Conservation (phyloP, 2,797 vertebrate species). For the Podargus strigoides region DNA sequence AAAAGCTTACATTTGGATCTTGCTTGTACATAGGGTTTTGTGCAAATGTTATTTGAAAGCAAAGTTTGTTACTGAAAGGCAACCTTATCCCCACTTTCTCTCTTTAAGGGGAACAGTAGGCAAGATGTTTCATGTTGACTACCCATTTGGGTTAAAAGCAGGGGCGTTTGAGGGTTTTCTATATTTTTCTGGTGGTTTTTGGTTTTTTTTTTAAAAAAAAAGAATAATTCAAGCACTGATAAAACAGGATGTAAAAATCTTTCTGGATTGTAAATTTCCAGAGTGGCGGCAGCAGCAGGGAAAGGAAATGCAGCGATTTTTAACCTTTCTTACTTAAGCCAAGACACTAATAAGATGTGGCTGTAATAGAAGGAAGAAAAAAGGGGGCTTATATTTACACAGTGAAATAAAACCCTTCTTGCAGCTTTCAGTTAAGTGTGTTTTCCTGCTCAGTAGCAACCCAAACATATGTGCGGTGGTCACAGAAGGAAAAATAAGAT, state of each 20-base stretch:
- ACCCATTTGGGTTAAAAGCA: not conserved
- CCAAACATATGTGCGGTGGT: not conserved
- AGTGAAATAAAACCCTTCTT: not conserved
- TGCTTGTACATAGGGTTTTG: not conserved
- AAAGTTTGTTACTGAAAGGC: not conserved
- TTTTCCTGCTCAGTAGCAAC: not conserved
- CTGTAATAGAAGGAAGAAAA: not conserved
- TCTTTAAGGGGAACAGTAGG: not conserved
- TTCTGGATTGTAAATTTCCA: not conserved
- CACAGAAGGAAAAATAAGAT: slow-evolving; percentile 33
- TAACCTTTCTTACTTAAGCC: not conserved
- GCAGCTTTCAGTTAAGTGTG: slow-evolving; percentile 9
- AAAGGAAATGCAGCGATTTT: not conserved
- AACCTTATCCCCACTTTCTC: not conserved
- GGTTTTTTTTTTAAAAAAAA: not conserved
- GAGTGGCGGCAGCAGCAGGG: not conserved
- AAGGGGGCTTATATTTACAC: not conserved
- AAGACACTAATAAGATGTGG: not conserved
- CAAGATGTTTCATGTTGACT: not conserved
- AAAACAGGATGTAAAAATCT: not conserved
- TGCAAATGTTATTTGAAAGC: not conserved
- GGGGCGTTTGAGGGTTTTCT: no score
- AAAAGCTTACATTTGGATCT: not conserved
- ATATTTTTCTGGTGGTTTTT: no score
- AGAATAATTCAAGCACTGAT: not conserved